Conservation (phyloP, 2,113 vertebrate genomes). For the Apaloderma vittatum region DNA sequence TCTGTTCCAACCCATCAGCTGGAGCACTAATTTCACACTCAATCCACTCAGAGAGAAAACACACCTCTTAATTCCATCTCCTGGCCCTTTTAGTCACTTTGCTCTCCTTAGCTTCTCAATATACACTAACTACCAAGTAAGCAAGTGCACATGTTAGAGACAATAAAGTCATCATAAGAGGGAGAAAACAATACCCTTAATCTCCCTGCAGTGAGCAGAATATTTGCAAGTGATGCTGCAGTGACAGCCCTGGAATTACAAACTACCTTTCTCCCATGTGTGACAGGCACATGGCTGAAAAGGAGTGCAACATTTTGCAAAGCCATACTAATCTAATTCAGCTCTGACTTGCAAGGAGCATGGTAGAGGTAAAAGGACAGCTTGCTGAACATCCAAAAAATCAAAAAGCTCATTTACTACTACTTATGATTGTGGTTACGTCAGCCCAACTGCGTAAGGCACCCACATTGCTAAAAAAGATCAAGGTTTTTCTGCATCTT, state of each 20-base stretch:
- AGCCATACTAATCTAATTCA: not conserved
- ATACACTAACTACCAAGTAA: not conserved
- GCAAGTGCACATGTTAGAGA: not conserved
- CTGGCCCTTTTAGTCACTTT: not conserved
- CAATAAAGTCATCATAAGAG: not conserved
- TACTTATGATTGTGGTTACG: not conserved
- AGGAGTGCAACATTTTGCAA: not conserved
- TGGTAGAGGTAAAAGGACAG: not conserved
- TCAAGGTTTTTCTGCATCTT: not conserved
- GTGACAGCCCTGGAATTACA: not conserved
- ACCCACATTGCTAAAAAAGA: not conserved
- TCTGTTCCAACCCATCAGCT: not conserved
- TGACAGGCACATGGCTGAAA: not conserved
- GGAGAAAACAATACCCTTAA: not conserved
- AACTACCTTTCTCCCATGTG: not conserved
- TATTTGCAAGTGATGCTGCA: accelerated
- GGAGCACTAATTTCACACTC: not conserved
- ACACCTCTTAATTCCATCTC: not conserved
- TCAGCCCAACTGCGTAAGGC: not conserved
- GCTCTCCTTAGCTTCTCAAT: not conserved
- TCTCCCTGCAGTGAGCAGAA: not conserved
- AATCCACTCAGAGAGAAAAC: not conserved
- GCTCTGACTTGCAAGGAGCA: not conserved
- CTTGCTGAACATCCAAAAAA: not conserved
- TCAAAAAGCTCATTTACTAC: not conserved